These are phyloP conservation scores for Tenebrosternarchus preto DNA, from an alignment of 2,113 vertebrate species.

Conservation along the genomic window DNA sequence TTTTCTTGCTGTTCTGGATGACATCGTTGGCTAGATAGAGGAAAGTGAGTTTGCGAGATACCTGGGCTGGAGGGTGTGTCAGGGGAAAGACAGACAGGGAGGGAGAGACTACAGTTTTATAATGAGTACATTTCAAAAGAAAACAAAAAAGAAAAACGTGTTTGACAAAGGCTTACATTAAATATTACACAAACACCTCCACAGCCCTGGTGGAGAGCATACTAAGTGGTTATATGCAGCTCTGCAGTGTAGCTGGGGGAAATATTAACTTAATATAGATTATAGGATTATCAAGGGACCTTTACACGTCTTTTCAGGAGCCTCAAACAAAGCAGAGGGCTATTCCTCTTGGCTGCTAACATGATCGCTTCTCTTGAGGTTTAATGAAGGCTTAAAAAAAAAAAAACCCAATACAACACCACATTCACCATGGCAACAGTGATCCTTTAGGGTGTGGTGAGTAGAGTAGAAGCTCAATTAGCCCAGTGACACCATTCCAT, in stretches of 20 bases:
- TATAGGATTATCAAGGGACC: not conserved
- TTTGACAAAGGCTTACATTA: not conserved
- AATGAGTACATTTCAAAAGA: not conserved
- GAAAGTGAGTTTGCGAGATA: slow-evolving; percentile 95
- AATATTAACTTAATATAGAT: slow-evolving; percentile 19
- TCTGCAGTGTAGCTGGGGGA: not conserved
- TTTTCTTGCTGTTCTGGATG: slow-evolving; percentile 99
- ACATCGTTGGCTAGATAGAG: slow-evolving; percentile 98
- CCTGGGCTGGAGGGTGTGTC: slow-evolving; percentile 80
- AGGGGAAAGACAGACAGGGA: not conserved
- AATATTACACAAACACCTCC: too few relatives aligned
- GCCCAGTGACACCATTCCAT: not conserved
- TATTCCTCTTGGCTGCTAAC: not conserved
- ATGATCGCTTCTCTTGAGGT: not conserved
- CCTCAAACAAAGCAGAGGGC: not conserved
- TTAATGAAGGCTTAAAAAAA: slow-evolving; percentile 5
- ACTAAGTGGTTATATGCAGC: not conserved
- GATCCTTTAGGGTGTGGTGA: not conserved
- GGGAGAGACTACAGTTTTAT: too few relatives aligned
- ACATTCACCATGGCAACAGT: slow-evolving; percentile 22
- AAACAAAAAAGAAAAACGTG: not conserved
- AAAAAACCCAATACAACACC: not conserved
- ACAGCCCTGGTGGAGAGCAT: not conserved
- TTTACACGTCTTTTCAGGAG: slow-evolving; percentile 18
- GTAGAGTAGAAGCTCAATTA: not conserved